These are phyloP conservation scores for Gnatocerus cornutus DNA, from an alignment of 2,888 invertebrate species.

Conservation along the genomic window DNA sequence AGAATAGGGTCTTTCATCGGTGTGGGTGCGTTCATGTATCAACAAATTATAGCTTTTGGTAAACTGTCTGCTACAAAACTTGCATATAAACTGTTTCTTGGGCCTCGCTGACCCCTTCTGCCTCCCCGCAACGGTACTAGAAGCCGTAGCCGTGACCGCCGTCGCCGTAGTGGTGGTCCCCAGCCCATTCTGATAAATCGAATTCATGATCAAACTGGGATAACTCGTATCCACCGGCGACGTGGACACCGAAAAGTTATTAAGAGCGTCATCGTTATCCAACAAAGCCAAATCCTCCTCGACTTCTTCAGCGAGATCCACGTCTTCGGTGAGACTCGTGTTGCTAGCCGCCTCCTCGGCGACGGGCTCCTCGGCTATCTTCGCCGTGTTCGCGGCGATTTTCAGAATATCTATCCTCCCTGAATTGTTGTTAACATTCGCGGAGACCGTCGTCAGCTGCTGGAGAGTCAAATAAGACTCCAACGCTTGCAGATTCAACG, in stretches of 20 bases:
- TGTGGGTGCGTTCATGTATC: conserved; percentile 98
- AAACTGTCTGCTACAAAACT: conserved; percentile 97
- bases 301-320: conserved; percentile 81
- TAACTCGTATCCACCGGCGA: conserved; percentile 80
- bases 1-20: conserved; percentile 96
- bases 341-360: conserved; percentile 63
- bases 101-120: conserved; percentile 73
- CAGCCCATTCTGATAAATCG: conserved; percentile 77
- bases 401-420: conserved; percentile 81
- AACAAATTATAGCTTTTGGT: conserved; percentile 98
- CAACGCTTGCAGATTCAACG: conserved; percentile 87
- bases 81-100: conserved; percentile 95
- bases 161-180: conserved; percentile 73
- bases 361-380: conserved; percentile 66
- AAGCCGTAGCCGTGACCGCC: conserved; percentile 70
- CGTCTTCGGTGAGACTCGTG: conserved; percentile 74
- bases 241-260: conserved; percentile 75
- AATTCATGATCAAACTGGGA: conserved; percentile 81
- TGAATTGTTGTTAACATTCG: conserved; percentile 68
- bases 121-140: conserved; percentile 68
- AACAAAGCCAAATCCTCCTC: conserved; percentile 84
- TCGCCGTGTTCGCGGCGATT: conserved; percentile 73
- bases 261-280: conserved; percentile 79
- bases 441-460: conserved; percentile 81
- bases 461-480: conserved; percentile 90